phyloP scores from a whole-genome alignment of 2,888 invertebrate genomes.

The Lochmaea crataegi region DNA sequence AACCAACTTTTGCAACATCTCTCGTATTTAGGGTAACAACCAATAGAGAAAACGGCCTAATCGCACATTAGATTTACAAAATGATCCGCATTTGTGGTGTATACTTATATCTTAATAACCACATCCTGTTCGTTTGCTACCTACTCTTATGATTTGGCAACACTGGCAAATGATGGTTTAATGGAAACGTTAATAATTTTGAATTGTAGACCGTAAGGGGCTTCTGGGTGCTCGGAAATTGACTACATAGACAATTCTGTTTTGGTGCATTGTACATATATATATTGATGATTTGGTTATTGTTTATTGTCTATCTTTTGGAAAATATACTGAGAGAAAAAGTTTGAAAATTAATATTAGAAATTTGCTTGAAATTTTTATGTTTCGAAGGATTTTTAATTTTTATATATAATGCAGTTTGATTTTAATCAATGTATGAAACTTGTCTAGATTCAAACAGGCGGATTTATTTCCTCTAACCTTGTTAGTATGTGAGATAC shows the following conservation, averaged over 20 bases:
- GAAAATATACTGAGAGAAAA: too few species aligned
- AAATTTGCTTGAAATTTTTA: too few species aligned
- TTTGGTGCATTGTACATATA: background rate
- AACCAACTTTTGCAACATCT: background rate
- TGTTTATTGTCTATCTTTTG: too few species aligned
- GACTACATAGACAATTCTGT: too few species aligned
- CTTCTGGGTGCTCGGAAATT: background rate
- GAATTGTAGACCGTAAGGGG: conserved; percentile 5
- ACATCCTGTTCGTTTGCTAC: conserved; percentile 14
- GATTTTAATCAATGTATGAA: too few species aligned
- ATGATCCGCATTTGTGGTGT: conserved; percentile 5
- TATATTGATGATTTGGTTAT: background rate
- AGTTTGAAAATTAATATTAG: too few species aligned
- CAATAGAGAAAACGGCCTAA: background rate
- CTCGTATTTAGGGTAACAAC: background rate
- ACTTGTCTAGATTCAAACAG: too few species aligned
- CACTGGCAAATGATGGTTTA: conserved; percentile 15
- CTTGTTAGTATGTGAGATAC: too few species aligned
- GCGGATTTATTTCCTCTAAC: too few species aligned
- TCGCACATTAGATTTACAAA: background rate
- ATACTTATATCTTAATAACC: conserved; percentile 14
- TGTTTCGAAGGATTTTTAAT: too few species aligned
- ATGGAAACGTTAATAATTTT: conserved; percentile 14
- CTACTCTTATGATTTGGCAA: conserved; percentile 3
- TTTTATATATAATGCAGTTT: too few species aligned